These are phyloP conservation scores for Oncorhynchus kisutch DNA, from an alignment of 2,113 vertebrate genomes.

Conservation along the genomic window DNA sequence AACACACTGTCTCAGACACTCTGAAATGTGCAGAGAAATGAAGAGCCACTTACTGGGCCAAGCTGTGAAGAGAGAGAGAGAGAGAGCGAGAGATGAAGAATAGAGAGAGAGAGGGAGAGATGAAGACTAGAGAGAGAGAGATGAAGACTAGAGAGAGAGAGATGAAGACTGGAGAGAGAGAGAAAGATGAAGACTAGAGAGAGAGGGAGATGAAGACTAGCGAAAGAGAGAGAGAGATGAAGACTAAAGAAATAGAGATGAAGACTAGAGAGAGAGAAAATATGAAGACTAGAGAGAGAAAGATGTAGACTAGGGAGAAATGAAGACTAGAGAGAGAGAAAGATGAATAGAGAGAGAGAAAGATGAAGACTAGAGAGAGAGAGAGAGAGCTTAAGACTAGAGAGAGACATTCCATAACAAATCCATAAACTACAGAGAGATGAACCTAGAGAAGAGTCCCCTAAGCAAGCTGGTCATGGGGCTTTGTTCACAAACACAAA, in stretches of 20 bases:
- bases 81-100: background rate
- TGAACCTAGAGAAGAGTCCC: too few relatives aligned
- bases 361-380: background rate
- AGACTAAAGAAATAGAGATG: background rate
- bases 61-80: background rate
- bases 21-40: constrained; percentile 10
- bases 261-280: constrained; percentile 1
- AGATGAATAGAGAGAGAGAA: background rate
- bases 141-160: background rate
- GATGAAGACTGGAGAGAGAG: background rate
- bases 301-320: background rate
- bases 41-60: background rate
- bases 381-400: background rate
- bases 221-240: background rate
- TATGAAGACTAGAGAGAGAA: background rate
- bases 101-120: background rate
- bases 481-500: too few relatives aligned
- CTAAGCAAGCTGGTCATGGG: too few relatives aligned
- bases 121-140: background rate
- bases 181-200: background rate
- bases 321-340: too few relatives aligned
- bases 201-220: background rate
- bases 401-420: background rate
- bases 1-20: background rate
- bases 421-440: too few relatives aligned